Conservation (phyloP, 2,113 vertebrate genomes). For the Notarius quadriscutis region DNA sequence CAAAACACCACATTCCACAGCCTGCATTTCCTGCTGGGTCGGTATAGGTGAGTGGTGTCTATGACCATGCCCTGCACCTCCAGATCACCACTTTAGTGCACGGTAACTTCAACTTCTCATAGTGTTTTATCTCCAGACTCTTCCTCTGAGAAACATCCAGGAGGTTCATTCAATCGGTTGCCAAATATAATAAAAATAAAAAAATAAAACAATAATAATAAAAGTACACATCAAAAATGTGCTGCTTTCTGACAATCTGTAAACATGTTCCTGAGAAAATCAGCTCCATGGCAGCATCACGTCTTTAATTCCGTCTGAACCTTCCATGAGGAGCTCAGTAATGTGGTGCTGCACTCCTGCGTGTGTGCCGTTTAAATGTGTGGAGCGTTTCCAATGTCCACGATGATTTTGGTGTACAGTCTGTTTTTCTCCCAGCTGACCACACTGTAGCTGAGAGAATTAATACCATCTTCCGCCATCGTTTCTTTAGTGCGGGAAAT, state of each 20-base stretch:
- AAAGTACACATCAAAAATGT: background rate
- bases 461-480: conserved; percentile 80
- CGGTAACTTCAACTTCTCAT: background rate
- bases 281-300: background rate
- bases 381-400: conserved; percentile 75
- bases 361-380: background rate
- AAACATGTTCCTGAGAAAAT: background rate
- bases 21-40: background rate
- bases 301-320: background rate
- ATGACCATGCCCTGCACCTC: background rate
- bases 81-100: background rate
- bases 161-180: background rate
- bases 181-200: background rate
- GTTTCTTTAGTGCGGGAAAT: conserved; percentile 78
- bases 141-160: background rate
- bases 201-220: background rate
- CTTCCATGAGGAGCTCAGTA: background rate
- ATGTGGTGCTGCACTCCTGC: background rate
- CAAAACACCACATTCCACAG: background rate
- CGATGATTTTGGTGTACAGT: conserved; percentile 81
- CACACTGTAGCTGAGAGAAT: conserved; percentile 75
- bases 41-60: background rate
- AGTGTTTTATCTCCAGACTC: background rate
- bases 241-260: background rate
- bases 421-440: conserved; percentile 69